Evolutionary conservation across 2,113 vertebrate genomes (phyloP).

Genomic region (Laticauda laticaudata): DNA sequence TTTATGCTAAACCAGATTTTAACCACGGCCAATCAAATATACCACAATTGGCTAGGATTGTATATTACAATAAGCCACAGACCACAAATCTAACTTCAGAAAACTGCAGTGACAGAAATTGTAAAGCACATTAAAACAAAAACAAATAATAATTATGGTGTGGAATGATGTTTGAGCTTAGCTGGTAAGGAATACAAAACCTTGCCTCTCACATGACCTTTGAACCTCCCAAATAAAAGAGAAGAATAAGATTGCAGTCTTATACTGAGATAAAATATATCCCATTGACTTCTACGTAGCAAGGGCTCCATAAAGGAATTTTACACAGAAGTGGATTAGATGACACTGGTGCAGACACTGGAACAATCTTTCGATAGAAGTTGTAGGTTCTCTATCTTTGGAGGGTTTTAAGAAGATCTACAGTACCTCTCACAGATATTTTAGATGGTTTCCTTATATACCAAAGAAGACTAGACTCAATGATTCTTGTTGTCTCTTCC

Average conservation of each 20-base stretch:
- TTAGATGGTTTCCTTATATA: background rate
- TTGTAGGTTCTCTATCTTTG: background rate
- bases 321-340: background rate
- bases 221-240: background rate
- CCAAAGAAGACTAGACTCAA: background rate
- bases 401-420: background rate
- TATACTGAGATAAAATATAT: background rate
- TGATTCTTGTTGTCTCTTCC: background rate
- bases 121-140: background rate
- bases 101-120: background rate
- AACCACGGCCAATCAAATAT: background rate
- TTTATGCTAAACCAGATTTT: background rate
- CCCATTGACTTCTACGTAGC: background rate
- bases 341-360: background rate
- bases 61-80: background rate
- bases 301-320: background rate
- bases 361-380: background rate
- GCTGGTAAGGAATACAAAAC: background rate
- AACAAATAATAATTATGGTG: background rate
- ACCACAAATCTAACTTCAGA: background rate
- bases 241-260: background rate
- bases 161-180: background rate
- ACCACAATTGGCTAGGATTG: background rate
- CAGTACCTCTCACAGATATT: background rate
- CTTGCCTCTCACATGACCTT: background rate